phyloP scores from a whole-genome alignment of 2,797 vertebrate genomes.

The Apodemus agrarius region DNA sequence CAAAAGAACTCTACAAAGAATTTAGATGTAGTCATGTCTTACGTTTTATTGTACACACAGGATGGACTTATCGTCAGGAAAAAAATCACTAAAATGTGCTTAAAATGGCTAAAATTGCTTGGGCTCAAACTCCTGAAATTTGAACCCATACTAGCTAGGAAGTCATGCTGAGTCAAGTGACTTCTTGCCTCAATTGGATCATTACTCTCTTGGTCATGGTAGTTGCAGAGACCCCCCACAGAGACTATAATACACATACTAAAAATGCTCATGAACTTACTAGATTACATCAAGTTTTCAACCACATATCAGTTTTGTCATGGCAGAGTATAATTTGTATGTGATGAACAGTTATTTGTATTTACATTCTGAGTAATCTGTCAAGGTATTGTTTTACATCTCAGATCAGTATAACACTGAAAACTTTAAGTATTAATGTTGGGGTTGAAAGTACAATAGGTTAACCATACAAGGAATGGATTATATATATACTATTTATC shows the following conservation, averaged over 20 bases:
- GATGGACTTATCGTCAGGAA: not conserved
- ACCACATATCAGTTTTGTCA: not conserved
- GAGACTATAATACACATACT: not conserved
- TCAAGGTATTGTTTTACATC: not conserved
- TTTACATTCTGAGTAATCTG: not conserved
- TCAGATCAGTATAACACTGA: not conserved
- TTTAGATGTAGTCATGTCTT: no score
- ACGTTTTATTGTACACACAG: not conserved
- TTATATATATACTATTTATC: not conserved
- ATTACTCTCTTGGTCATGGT: not conserved
- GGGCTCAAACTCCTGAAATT: not conserved
- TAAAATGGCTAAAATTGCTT: not conserved
- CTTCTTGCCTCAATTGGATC: not conserved
- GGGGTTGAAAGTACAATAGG: not conserved
- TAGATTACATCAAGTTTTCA: constrained; percentile 17
- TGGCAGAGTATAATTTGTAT: not conserved
- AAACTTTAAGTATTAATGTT: constrained; percentile 34
- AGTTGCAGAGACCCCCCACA: not conserved
- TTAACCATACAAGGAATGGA: not conserved
- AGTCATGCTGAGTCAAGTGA: not conserved
- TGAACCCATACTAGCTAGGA: not conserved
- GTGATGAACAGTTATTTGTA: constrained; percentile 8
- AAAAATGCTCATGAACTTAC: constrained; percentile 48
- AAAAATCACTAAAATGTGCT: not conserved
- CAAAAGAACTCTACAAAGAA: not conserved